Base-by-base conservation (phyloP, 2,113 vertebrate species). In the Catagonus wagneri region DNA sequence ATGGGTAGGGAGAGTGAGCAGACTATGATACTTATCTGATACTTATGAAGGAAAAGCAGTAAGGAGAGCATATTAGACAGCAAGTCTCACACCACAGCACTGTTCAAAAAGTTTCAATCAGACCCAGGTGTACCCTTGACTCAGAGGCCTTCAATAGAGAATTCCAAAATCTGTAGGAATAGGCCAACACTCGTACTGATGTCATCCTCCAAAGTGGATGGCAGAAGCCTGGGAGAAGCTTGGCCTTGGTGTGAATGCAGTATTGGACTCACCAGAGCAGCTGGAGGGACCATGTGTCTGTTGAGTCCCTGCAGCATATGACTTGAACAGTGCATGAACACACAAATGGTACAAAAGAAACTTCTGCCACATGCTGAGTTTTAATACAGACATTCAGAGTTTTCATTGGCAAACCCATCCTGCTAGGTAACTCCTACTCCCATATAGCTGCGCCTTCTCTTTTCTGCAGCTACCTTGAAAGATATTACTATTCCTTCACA, bases 181-280 rank as follows among this genome's bases (percentile, higher is more conserved):
- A 69, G 76, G n/a, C 52, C 39, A 56, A 36, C 29, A 32, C 2
- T 3, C 15, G 56, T 29, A 19, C 27, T 34, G 69, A 20, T 63
- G 22, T 17, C 3, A 19, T 3, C 14, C n/a, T 29, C 27, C 61
- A n/a, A 16, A 39, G 8, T 1, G 10, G 1, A 23, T 13, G 19
- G 32, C 29, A 78, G 75, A 78, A n/a, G 52, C 5, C 52, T 76
- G 36, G 29, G 15, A 58, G 27, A 90, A 87, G 52, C 36, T 54
- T 6, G 20, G n/a, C 17, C 27, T 71, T 23, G 17, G 63, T 20
- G 10, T 22, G 34, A 68, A 34, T 34, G 15, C 39, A 32, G 29
- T n/a, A 39, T 10, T 22, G 16, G 56, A 6, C 20, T 27, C 34
- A 65, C 16, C 2, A 5, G 4, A 17, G n/a, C 54, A 91, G 54